A percentile compares a stretch with the other conserved stretches of the same genome.
These are phyloP conservation scores for Philereme vetulata DNA, from an alignment of 2,888 invertebrate species.

Conservation along the genomic window DNA sequence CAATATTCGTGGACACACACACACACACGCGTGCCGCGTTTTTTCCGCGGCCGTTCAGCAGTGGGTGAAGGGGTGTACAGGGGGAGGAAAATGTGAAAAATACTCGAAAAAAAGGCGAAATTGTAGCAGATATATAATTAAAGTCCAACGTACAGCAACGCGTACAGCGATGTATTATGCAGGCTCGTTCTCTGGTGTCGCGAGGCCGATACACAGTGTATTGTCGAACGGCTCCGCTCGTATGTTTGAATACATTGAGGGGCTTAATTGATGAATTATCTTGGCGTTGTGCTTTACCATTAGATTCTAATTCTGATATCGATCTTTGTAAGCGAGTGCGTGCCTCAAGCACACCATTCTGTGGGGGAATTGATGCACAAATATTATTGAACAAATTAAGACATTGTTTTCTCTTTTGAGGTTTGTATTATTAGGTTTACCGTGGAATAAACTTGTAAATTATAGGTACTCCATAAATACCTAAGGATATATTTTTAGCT, in stretches of 20 bases:
- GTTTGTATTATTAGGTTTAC: no score
- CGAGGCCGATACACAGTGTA: constrained; percentile 48
- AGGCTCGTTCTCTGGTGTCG: constrained; percentile 71
- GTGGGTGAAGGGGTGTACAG: constrained; percentile 65
- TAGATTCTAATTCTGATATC: constrained; percentile 19
- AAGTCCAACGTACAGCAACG: constrained; percentile 78
- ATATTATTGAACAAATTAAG: not conserved
- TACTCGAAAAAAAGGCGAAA: constrained; percentile 84
- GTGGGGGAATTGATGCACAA: not conserved
- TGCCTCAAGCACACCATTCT: not conserved
- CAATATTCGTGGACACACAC: constrained; percentile 55
- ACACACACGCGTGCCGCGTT: constrained; percentile 61
- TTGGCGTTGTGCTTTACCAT: constrained; percentile 21
- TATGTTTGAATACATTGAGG: constrained; percentile 34
- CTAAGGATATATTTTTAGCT: no score
- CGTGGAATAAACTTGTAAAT: no score
- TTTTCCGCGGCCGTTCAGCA: constrained; percentile 75
- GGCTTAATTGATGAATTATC: constrained; percentile 28
- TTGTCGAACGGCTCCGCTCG: constrained; percentile 25
- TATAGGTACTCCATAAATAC: no score
- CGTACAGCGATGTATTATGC: constrained; percentile 81
- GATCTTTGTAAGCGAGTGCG: constrained; percentile 3
- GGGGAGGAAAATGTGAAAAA: constrained; percentile 82
- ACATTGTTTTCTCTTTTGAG: no score
- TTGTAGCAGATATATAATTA: constrained; percentile 85